Base-by-base conservation (phyloP, 2,113 vertebrate species). In the Apeltes quadracus region DNA sequence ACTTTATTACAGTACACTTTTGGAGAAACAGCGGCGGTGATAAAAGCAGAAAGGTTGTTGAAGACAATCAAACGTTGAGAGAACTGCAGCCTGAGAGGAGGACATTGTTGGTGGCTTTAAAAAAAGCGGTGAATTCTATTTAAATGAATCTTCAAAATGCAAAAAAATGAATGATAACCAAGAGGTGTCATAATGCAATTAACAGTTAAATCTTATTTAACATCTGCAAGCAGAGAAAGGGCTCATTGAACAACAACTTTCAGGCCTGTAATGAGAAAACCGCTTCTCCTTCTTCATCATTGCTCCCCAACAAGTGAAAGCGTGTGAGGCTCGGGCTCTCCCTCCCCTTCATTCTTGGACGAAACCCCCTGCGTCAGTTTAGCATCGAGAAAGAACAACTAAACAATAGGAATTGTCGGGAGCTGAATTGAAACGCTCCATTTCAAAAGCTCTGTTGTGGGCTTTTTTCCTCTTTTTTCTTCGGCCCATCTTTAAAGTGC, bases 341-440 rank as follows among this genome's bases (percentile, higher is more conserved):
- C 57, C 67, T 57, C 43, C 48, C 61, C 9, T 48, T 61, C 69
- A 46, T 72, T 80, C 54, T 71, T 67, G 5, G 11, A 7, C 4
- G n/a, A 84, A 88, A 75, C 76, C 73, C 56, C 83, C 82, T 32
- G 78, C 1, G 46, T 78, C 11, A 3, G 13, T 76, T 78, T 82
- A 70, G 75, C 77, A 9, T 38, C 36, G 75, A 81, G 34, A 77
- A 22, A 73, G 75, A 81, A 61, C 50, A 53, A 69, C 70, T 39
- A 50, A 85, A 88, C 79, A 79, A 81, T 87, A 82, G 88, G 79
- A 86, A 84, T 79, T 89, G 81, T 83, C 3, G 54, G 56, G 64
- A 78, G 64, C 61, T 50, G 48, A 61, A 66, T n/a, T 70, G 67
- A 72, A 67, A 22, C 27, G 83, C 81, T 87, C 84, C 0, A 20